Evolutionary conservation across 2,797 vertebrate genomes (phyloP).

Genomic region (Naso thynnoides): DNA sequence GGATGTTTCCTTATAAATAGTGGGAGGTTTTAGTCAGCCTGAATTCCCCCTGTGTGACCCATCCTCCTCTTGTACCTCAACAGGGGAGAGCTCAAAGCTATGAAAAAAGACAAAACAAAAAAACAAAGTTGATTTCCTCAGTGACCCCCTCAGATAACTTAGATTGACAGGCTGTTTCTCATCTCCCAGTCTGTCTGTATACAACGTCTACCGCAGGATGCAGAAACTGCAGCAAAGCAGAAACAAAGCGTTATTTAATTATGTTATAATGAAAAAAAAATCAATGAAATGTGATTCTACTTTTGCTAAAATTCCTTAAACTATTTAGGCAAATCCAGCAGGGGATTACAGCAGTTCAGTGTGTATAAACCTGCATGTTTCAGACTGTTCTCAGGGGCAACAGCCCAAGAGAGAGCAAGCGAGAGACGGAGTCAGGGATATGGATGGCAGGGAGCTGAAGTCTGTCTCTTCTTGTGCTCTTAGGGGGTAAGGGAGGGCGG

Average conservation of each 20-base stretch:
- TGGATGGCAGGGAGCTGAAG: slow-evolving; percentile 21
- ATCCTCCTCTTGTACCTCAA: slow-evolving; percentile 17
- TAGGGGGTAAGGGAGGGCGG: slow-evolving; percentile 13
- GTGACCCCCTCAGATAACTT: slow-evolving; percentile 22
- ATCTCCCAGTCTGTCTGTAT: slow-evolving; percentile 29
- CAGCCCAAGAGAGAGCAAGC: slow-evolving; percentile 3
- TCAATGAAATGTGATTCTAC: slow-evolving; percentile 31
- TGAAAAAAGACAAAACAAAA: slow-evolving; percentile 12
- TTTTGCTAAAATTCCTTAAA: slow-evolving; percentile 37
- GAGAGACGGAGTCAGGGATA: slow-evolving; percentile 25
- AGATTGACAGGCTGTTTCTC: slow-evolving; percentile 38
- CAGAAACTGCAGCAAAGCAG: slow-evolving; percentile 23
- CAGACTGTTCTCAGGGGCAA: slow-evolving; percentile 10
- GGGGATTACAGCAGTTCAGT: slow-evolving; percentile 27
- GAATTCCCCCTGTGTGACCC: slow-evolving; percentile 39
- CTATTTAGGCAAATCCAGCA: slow-evolving; percentile 40
- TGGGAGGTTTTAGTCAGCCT: slow-evolving; percentile 46
- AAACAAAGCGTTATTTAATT: slow-evolving; percentile 40
- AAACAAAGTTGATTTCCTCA: slow-evolving; percentile 26
- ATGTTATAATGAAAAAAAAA: slow-evolving; percentile 39
- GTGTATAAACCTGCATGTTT: slow-evolving; percentile 28
- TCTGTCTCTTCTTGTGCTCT: slow-evolving; percentile 47
- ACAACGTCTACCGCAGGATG: slow-evolving; percentile 32
- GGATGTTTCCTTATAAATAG: slow-evolving; percentile 52
- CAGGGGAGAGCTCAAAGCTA: slow-evolving; percentile 18